Evolutionary conservation across 2,797 vertebrate species (phyloP).

Genomic region (Hypotaenidia philippensis): DNA sequence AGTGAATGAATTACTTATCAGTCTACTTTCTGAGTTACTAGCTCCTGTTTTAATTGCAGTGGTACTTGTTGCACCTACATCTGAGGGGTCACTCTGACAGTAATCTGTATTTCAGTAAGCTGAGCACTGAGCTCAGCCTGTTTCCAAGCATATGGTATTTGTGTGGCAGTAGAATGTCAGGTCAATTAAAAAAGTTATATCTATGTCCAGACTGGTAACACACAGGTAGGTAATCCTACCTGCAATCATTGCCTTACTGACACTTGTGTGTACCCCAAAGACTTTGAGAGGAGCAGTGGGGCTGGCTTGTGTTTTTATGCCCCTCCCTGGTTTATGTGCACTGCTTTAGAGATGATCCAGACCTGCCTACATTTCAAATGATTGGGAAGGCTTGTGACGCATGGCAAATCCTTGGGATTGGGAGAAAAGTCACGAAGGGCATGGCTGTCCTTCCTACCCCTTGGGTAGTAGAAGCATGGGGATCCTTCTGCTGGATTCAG

Average conservation of each 20-base stretch:
- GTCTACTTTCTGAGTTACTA: constrained; percentile 3
- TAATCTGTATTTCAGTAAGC: neutral
- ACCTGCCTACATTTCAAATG: neutral
- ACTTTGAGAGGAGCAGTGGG: neutral
- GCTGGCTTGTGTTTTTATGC: neutral
- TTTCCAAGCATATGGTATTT: neutral
- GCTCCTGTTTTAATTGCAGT: neutral
- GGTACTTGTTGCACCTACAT: neutral
- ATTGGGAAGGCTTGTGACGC: fast-evolving
- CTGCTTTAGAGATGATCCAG: neutral
- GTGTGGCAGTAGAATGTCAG: neutral
- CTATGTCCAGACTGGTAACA: neutral
- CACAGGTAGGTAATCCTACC: neutral
- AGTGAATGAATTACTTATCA: neutral
- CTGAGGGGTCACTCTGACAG: neutral
- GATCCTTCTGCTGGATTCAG: neutral
- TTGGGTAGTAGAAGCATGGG: neutral
- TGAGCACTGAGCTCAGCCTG: neutral
- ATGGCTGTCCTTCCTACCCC: neutral
- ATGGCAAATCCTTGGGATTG: neutral
- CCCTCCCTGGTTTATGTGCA: neutral
- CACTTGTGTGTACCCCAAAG: neutral
- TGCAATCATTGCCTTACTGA: neutral
- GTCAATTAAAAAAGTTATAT: neutral
- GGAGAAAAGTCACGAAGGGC: neutral